A percentile compares a stretch with the other conserved stretches of the same genome.
Evolutionary conservation across 2,888 invertebrate species (phyloP).

Genomic region (Watsonalla cultraria): DNA sequence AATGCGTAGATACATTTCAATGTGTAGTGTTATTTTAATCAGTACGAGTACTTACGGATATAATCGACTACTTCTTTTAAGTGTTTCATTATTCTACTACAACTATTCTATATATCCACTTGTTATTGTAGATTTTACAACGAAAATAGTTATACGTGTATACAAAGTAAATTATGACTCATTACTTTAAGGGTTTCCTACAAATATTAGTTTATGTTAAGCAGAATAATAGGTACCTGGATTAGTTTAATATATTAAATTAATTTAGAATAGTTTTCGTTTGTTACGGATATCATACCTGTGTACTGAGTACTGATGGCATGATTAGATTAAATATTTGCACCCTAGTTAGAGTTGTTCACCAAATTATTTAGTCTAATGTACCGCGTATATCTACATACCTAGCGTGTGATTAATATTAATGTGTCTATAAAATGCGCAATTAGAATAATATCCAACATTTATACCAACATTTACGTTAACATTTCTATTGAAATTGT

Average conservation of each 20-base stretch:
- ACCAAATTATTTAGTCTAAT: background rate
- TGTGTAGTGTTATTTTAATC: background rate
- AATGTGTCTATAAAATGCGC: no score
- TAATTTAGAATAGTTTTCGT: background rate
- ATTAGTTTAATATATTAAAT: constrained; percentile 10
- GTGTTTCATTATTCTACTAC: constrained; percentile 22
- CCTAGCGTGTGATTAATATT: no score
- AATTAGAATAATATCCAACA: no score
- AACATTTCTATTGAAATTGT: background rate
- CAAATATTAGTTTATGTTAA: constrained; percentile 26
- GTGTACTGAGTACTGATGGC: constrained; percentile 15
- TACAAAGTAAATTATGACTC: constrained; percentile 36
- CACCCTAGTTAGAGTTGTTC: background rate
- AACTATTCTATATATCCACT: constrained; percentile 40
- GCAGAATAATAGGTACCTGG: constrained; percentile 24
- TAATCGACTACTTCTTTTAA: constrained; percentile 7
- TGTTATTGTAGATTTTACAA: constrained; percentile 73
- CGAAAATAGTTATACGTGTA: constrained; percentile 62
- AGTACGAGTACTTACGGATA: constrained; percentile 2
- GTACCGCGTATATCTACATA: background rate
- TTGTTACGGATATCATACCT: constrained; percentile 12
- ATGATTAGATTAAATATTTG: constrained; percentile 15
- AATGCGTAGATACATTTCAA: constrained; percentile 2
- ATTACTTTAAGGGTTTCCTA: constrained; percentile 28
- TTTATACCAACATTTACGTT: background rate